A percentile compares a stretch with the other conserved stretches of the same genome.
phyloP scores from a whole-genome alignment of 1,140 invertebrate genomes.

The Zophobas morio region DNA sequence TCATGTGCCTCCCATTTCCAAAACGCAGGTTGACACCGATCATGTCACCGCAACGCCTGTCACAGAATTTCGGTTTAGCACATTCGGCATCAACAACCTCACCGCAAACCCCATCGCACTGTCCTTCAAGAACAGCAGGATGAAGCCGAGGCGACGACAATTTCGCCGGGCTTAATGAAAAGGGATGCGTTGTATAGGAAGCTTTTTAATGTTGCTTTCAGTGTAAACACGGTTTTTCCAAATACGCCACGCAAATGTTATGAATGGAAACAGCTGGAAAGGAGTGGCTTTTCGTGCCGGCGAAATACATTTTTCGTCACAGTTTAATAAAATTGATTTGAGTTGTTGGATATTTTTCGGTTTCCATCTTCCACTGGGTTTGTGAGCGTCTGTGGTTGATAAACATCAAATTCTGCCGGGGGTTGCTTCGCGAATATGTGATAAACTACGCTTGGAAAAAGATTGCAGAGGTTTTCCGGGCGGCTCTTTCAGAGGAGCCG shows the following conservation, averaged over 20 bases:
- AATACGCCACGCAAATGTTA: constrained; percentile 3
- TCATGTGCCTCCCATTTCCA: constrained; percentile 76
- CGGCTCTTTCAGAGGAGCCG: constrained; percentile 15
- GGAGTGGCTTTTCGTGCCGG: neutral
- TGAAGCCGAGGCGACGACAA: no score
- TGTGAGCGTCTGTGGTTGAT: constrained; percentile 25
- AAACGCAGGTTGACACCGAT: constrained; percentile 83
- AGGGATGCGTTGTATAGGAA: neutral
- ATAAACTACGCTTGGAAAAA: constrained; percentile 11
- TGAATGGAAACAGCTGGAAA: constrained; percentile 19
- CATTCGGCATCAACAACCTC: constrained; percentile 5
- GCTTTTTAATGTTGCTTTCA: constrained; percentile 1
- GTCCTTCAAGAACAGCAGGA: constrained; percentile 2
- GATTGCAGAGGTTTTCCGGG: constrained; percentile 18
- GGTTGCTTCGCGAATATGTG: constrained; percentile 21
- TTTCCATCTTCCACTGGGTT: constrained; percentile 1
- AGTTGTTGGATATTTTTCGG: constrained; percentile 26
- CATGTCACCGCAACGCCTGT: constrained; percentile 80
- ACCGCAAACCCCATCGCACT: constrained; percentile 21
- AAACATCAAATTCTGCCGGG: constrained; percentile 21
- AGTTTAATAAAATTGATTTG: constrained; percentile 28
- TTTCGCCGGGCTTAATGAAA: neutral
- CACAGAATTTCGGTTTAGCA: constrained; percentile 52
- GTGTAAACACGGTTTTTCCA: constrained; percentile 11
- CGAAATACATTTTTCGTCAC: neutral